Conservation (phyloP, 2,113 vertebrate species). For the Mormyrus lacerda region DNA sequence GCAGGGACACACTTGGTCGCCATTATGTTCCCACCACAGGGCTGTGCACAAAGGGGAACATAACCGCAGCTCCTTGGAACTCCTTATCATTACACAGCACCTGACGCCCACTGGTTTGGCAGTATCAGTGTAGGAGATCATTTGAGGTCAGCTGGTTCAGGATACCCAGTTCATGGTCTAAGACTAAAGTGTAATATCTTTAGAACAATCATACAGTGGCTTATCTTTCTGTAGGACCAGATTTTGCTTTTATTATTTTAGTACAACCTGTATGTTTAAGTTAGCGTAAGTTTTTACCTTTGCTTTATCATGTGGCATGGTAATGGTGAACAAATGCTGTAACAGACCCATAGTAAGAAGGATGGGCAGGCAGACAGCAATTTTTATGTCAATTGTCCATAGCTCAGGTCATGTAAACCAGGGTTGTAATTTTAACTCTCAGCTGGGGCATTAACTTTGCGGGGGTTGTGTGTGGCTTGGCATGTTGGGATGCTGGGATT, state of each 20-base stretch:
- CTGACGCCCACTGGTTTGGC: neutral
- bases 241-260: slow-evolving; percentile 19
- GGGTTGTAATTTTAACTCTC: neutral
- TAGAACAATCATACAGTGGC: neutral
- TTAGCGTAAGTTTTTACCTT: neutral
- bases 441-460: neutral
- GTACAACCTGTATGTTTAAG: neutral
- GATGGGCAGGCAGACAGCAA: slow-evolving; percentile 24
- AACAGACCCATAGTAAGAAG: slow-evolving; percentile 42
- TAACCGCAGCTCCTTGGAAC: neutral
- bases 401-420: neutral
- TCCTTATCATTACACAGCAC: neutral
- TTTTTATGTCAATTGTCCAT: neutral
- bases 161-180: neutral
- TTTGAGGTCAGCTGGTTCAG: neutral
- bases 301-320: neutral
- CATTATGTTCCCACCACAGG: slow-evolving; percentile 38
- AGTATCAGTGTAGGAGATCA: neutral
- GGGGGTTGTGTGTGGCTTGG: neutral
- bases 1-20: slow-evolving; percentile 52
- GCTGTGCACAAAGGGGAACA: slow-evolving; percentile 32
- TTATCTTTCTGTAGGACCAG: slow-evolving; percentile 32
- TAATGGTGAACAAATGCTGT: neutral
- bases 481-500: neutral
- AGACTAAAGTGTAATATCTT: neutral